A percentile compares a stretch with the other conserved stretches of the same genome.
These are phyloP conservation scores for Rhombomys opimus DNA, from an alignment of 2,113 vertebrate species.

Conservation along the genomic window DNA sequence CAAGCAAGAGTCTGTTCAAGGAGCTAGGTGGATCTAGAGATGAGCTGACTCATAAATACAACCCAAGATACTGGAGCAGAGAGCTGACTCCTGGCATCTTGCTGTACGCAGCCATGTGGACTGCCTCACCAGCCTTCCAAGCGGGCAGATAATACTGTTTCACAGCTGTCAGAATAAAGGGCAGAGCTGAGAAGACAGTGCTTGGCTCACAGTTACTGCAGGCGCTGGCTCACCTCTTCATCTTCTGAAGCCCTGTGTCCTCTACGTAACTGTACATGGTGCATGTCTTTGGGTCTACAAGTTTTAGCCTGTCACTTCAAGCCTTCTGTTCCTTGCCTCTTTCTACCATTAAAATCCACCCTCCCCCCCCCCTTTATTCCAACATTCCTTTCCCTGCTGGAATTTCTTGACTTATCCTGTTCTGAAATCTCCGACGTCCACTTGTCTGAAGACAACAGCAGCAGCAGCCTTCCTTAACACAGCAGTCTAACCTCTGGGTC, in stretches of 20 bases:
- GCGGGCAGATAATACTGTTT: not conserved
- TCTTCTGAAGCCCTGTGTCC: not conserved
- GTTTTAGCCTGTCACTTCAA: not conserved
- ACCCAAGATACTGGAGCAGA: not conserved
- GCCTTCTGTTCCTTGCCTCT: not conserved
- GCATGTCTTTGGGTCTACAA: not conserved
- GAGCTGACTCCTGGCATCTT: not conserved
- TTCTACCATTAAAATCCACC: not conserved
- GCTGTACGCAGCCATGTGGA: not conserved
- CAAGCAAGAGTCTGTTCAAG: not conserved
- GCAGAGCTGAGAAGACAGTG: not conserved
- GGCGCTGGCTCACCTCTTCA: rapidly evolving
- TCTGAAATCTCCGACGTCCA: not conserved
- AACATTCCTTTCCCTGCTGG: not conserved
- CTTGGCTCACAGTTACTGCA: rapidly evolving
- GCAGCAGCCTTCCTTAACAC: not conserved
- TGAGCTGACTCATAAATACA: slow-evolving; percentile 26
- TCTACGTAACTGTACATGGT: not conserved
- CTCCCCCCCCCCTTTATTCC: not conserved
- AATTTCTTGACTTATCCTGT: not conserved
- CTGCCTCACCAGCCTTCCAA: not conserved
- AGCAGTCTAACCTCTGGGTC: not conserved
- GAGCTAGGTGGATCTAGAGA: not conserved
- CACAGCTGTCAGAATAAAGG: slow-evolving; percentile 19
- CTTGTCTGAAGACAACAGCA: not conserved